Evolutionary conservation across 2,888 invertebrate species (phyloP).

Genomic region (Tenthredo notha): DNA sequence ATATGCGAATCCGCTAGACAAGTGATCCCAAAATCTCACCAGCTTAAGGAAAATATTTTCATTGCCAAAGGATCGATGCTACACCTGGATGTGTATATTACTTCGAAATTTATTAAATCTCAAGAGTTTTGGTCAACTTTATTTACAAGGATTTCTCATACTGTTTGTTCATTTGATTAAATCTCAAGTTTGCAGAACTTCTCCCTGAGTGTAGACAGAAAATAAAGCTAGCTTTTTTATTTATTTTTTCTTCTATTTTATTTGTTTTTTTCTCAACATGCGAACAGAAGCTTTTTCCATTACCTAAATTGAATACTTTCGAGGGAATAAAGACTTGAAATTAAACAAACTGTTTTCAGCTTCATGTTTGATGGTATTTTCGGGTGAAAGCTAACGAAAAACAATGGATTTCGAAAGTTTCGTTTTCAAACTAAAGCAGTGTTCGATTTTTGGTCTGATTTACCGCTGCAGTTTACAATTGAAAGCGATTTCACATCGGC

Average conservation of each 20-base stretch:
- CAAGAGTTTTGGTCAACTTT: not conserved
- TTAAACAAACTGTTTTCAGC: conserved; percentile 16
- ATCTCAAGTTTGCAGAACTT: not conserved
- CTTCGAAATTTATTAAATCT: not conserved
- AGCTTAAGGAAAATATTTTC: conserved; percentile 19
- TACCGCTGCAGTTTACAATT: conserved; percentile 28
- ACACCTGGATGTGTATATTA: not conserved
- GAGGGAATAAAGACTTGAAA: not conserved
- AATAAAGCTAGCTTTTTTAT: not conserved
- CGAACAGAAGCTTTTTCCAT: not conserved
- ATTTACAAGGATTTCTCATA: not conserved
- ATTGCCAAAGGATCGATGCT: not conserved
- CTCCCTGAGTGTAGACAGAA: not conserved
- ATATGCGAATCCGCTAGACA: conserved; percentile 48
- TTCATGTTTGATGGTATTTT: not conserved
- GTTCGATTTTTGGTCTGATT: conserved; percentile 26
- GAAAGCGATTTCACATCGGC: not conserved
- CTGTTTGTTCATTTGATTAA: not conserved
- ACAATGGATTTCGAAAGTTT: conserved; percentile 20
- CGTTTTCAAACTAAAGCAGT: not conserved
- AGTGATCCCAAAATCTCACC: conserved; percentile 27
- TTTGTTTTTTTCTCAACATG: not conserved
- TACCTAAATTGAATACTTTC: not conserved
- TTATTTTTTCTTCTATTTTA: not conserved
- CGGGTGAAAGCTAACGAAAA: not conserved